phyloP scores from a whole-genome alignment of 2,888 invertebrate species.

The Drosophila nr. perissopoda region DNA sequence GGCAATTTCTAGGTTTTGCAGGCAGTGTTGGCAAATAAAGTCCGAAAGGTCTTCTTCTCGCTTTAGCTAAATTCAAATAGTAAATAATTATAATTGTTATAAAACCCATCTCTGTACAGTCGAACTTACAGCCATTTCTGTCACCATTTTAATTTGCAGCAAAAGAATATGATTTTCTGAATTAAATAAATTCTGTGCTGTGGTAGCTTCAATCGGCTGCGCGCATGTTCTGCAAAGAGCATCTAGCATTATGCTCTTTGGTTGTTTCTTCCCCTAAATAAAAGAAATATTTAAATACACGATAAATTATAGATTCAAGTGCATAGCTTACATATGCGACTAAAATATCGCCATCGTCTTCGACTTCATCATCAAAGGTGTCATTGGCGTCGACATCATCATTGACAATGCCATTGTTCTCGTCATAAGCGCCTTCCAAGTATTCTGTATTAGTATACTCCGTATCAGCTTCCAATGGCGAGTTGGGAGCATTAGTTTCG shows the following conservation, averaged over 20 bases:
- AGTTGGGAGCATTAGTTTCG: background rate
- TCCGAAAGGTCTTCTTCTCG: slow-evolving; percentile 39
- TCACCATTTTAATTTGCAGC: slow-evolving; percentile 44
- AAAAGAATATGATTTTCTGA: slow-evolving; percentile 30
- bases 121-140: slow-evolving; percentile 42
- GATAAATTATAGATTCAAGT: background rate
- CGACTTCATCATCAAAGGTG: background rate
- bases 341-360: background rate
- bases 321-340: slow-evolving; percentile 1
- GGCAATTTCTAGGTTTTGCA: slow-evolving; percentile 47
- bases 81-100: background rate
- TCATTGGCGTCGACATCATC: slow-evolving; percentile 12
- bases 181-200: slow-evolving; percentile 40
- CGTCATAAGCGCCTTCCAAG: slow-evolving; percentile 28
- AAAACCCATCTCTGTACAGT: too few relatives aligned
- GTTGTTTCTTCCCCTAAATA: slow-evolving; percentile 6
- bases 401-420: background rate
- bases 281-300: background rate
- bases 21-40: slow-evolving; percentile 49
- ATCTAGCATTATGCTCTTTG: slow-evolving; percentile 1
- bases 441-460: slow-evolving; percentile 42
- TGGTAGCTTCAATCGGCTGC: slow-evolving; percentile 22
- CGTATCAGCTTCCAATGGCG: slow-evolving; percentile 22
- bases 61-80: slow-evolving; percentile 24
- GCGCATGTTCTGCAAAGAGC: slow-evolving; percentile 54